Base-by-base conservation (phyloP, 2,888 invertebrate species). In the Clusia tigrina region DNA sequence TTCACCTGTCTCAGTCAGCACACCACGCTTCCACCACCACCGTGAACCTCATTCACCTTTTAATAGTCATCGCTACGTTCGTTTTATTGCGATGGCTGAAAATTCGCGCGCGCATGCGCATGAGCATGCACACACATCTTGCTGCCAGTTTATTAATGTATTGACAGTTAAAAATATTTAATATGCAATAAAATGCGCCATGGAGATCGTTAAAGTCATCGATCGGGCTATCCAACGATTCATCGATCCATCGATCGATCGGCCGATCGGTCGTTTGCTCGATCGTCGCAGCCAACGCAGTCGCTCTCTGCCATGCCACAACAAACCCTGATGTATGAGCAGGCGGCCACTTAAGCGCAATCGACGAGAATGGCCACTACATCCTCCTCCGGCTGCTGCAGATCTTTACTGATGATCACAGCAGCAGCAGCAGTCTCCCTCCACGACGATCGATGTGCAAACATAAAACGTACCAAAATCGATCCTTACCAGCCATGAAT, bases 361-460 rank as follows among this genome's bases (percentile, higher is more conserved):
- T 12, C 32, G 12, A 32, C 22, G 18, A 48, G 20, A 48, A 32
- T 32, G 12, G 32, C 32, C 5, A 32, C 12, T 32, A 32, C 9
- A 42, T 42, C 15, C 42, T 17, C 3, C 42, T 42, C 12, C 12
- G 42, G 20, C 22, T 18, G 20, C 48, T 48, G 48, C 15, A 20
- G 48, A 48, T 48, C 48, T 48, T 48, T 48, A 48, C 22, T 18
- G 48, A 20, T 48, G 48, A 48, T 48, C 48, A 48, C 18, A 20
- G 48, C 48, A 9, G 12, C 32, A 6, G 32, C 6, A 9, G 48
- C 42, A 17, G 32, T 32, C n/a, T n/a, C n/a, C n/a, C n/a, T n/a
- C 42, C 42, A 42, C 12, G 3, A 42, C 6, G 42, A 42, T 6
- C 32, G 32, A 12, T 32, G 32, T 5, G 32, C 32, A 32, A 32